Conservation (phyloP, 2,888 invertebrate species). For the Pteria penguin region DNA sequence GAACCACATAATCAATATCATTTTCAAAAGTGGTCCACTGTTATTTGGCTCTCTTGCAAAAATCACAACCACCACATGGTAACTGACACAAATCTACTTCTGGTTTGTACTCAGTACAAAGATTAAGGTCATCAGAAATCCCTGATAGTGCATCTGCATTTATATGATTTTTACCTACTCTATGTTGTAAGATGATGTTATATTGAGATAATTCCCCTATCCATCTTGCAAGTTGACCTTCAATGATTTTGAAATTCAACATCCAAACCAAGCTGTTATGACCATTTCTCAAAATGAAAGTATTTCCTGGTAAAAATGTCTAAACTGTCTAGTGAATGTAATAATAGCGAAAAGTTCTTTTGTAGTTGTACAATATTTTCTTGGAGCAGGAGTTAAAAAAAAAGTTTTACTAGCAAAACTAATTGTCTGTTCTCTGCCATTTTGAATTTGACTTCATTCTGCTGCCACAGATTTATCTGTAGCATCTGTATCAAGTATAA, state of each 20-base stretch:
- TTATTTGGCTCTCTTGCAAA: background rate
- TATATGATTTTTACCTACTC: conserved; percentile 23
- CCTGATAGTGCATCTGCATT: conserved; percentile 38
- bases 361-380: conserved; percentile 24
- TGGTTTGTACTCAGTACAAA: conserved; percentile 6
- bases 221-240: conserved; percentile 37
- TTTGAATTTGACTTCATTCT: conserved; percentile 20
- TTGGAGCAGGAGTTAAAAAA: conserved; percentile 4
- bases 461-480: conserved; percentile 20
- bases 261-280: conserved; percentile 29
- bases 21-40: too few relatives aligned
- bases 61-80: conserved; percentile 24
- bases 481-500: conserved; percentile 37
- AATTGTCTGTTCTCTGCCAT: background rate
- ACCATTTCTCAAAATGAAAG: conserved; percentile 34
- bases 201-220: conserved; percentile 34
- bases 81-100: background rate
- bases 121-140: background rate
- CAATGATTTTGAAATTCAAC: background rate
- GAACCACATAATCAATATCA: too few relatives aligned
- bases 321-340: too few relatives aligned
- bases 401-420: conserved; percentile 27
- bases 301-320: too few relatives aligned
- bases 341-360: conserved; percentile 38
- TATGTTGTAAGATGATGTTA: conserved; percentile 20